These are phyloP conservation scores for Rhinichthys klamathensis DNA, from an alignment of 2,113 vertebrate genomes.

Conservation along the genomic window DNA sequence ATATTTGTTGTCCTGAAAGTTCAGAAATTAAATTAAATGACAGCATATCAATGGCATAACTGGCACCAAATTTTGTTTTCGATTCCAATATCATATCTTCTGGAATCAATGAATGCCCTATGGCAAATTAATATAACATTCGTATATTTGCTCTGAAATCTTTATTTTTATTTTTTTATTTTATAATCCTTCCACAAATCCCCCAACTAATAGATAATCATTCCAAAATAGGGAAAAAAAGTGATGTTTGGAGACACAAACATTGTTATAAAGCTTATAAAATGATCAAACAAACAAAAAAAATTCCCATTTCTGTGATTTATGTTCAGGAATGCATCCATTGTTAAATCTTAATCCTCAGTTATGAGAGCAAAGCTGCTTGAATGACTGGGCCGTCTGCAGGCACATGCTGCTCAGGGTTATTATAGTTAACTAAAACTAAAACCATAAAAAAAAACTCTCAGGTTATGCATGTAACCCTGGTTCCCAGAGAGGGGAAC, in stretches of 20 bases:
- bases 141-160: no score
- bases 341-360: slow-evolving; percentile 67
- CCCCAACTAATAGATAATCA: not conserved
- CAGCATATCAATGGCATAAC: no score
- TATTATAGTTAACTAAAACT: not conserved
- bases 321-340: slow-evolving; percentile 64
- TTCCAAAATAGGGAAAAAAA: not conserved
- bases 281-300: not conserved
- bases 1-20: no score
- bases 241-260: not conserved
- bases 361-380: slow-evolving; percentile 58
- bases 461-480: no score
- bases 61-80: no score
- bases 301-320: not conserved
- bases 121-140: no score
- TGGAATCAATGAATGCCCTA: no score
- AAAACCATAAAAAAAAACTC: no score
- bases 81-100: no score
- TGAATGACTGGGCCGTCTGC: slow-evolving; percentile 48
- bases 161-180: not conserved
- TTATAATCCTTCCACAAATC: not conserved
- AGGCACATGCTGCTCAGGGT: slow-evolving; percentile 27
- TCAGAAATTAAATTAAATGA: no score
- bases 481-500: no score
- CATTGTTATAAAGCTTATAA: not conserved